phyloP scores from a whole-genome alignment of 2,888 invertebrate species.

The Erebia ligea region DNA sequence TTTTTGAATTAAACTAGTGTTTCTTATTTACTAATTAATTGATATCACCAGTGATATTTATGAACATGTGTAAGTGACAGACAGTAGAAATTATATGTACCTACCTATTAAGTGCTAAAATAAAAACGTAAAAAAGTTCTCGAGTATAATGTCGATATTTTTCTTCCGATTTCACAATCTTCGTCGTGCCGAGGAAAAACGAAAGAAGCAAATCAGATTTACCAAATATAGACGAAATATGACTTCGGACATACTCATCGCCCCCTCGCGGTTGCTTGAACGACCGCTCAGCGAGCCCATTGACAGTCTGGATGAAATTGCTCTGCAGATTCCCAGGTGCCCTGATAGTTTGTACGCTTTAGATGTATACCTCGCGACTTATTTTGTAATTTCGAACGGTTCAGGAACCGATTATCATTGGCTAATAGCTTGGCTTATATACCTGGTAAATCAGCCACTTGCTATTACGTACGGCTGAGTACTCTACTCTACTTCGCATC shows the following conservation, averaged over 20 bases:
- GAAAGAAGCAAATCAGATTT: constrained; percentile 57
- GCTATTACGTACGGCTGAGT: background rate
- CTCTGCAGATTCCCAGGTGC: constrained; percentile 96
- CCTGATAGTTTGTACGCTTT: constrained; percentile 48
- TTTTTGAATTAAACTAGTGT: background rate
- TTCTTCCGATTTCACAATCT: constrained; percentile 97
- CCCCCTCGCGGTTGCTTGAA: constrained; percentile 92
- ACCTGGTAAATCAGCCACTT: background rate
- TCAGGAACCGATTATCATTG: background rate
- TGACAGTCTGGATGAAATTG: constrained; percentile 96
- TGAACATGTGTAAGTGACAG: background rate
- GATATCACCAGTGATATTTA: constrained; percentile 3
- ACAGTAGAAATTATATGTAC: background rate
- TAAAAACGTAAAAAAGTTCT: background rate
- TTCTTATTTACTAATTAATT: background rate
- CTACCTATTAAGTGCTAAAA: background rate
- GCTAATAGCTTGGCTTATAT: background rate
- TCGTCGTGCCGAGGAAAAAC: constrained; percentile 90
- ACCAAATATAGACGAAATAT: constrained; percentile 58
- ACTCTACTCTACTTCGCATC: background rate
- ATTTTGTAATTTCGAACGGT: background rate
- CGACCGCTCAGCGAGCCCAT: constrained; percentile 92
- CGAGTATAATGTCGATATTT: constrained; percentile 94
- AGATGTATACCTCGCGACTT: constrained; percentile 43
- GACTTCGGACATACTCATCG: constrained; percentile 85